Base-by-base conservation (phyloP, 2,797 vertebrate species). In the Sebastes oblongus region DNA sequence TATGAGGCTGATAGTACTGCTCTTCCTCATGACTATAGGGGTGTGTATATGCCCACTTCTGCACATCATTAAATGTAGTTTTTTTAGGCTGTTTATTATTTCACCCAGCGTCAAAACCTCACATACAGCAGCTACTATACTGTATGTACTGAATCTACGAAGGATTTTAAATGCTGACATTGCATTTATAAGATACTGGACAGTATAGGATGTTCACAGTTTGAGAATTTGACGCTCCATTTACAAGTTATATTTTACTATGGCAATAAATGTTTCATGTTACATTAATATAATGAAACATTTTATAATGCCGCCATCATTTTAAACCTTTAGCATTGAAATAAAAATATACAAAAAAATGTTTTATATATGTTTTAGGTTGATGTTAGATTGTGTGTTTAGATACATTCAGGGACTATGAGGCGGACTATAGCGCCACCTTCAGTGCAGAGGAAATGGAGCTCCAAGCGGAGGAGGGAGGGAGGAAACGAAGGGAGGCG, bases 351-450 rank as follows among this genome's bases (percentile, higher is more conserved):
- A 18, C 39, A 54, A 22, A 50, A 79, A 66, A 14, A 14, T 30
- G 70, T 52, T 9, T 18, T 30, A 2, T 50, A 6, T 22, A 39
- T 74, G 18, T 84, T 36, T 77, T 11, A 67, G 58, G 55, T 36
- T 79, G 67, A 42, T 56, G 46, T 66, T 81, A 84, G 83, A 87
- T 67, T 93, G 78, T 88, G 74, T 93, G 89, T 90, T 88, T 86
- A 95, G 93, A 94, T 77, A 80, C 82, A 72, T 95, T 93, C 89
- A 94, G 90, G 82, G 91, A 93, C 85, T 92, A 92, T 94, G 93
- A 95, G 88, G 84, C 86, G 39, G 91, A 93, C 89, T 95, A 91
- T 94, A 94, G 91, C 80, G 30, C 89, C 89, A 77, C 85, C 89
- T 77, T 80, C 60, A 91, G 89, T 24, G 86, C 88, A 81, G 92